A percentile compares a stretch with the other conserved stretches of the same genome.
These are phyloP conservation scores for Graptemys geographica DNA, from an alignment of 2,797 vertebrate genomes.

Conservation along the genomic window DNA sequence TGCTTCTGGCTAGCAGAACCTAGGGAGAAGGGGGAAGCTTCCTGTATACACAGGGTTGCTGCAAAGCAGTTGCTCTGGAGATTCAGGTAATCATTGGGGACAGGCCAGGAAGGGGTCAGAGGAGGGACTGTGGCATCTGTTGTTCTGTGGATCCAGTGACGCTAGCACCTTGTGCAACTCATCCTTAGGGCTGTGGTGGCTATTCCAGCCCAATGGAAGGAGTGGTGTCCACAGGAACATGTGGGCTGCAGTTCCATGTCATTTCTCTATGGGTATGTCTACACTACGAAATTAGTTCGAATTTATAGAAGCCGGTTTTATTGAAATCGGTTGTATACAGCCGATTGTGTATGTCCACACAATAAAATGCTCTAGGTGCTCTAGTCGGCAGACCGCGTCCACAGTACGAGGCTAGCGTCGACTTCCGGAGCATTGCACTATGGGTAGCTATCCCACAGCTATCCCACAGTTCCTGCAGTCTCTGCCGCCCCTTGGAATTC, in stretches of 20 bases:
- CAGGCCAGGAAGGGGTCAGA: neutral
- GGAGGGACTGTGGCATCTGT: neutral
- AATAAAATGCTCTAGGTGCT: no score
- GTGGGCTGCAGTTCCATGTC: neutral
- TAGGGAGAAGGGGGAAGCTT: fast-evolving
- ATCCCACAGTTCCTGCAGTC: no score
- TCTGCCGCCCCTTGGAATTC: no score
- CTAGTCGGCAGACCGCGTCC: no score
- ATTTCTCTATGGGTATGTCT: neutral
- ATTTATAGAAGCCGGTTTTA: no score
- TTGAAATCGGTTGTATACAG: no score
- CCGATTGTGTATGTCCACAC: no score
- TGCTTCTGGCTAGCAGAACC: fast-evolving
- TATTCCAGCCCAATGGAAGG: fast-evolving
- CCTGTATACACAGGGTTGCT: neutral
- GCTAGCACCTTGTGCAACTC: fast-evolving
- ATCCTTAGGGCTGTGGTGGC: neutral
- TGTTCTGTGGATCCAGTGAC: neutral
- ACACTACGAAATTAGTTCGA: no score
- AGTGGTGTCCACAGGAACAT: neutral
- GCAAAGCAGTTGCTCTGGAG: neutral
- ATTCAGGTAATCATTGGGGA: neutral
- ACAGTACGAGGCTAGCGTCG: no score
- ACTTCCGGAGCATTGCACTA: no score
- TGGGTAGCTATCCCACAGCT: no score